Base-by-base conservation (phyloP, 1,140 invertebrate species). In the Stegodyphus mimosarum region DNA sequence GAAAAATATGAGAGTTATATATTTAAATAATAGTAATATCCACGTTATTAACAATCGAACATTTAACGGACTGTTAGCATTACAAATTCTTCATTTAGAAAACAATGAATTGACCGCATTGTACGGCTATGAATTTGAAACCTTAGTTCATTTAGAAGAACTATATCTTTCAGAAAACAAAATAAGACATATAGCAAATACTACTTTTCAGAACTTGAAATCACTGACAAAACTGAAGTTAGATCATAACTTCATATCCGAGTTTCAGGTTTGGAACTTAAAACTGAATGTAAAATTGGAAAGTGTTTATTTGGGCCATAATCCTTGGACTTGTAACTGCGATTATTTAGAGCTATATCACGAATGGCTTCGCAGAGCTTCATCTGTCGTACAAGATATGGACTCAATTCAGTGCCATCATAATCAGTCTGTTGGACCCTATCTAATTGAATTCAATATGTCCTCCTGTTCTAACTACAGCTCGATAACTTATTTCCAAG, bases 291-390 rank as follows among this genome's bases (percentile, higher is more conserved):
- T 92, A 9, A 92, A 93, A 63, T 90, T 98, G 79, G 92, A 92
- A 63, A 93, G 95, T 86, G 89, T 97, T 13, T 93, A 93, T 1
- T 91, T 98, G 9, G 94, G 94, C 0, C 93, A 94, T 76, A 98
- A 98, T 90, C 93, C 93, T 5, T 97, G 96, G 96, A 95, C 94
- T 51, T 98, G 96, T 89, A 94, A 95, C 72, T 98, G 96, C 91
- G 94, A 95, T 89, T 97, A 96, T 90, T 91, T 97, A 69, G 95
- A 96, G 90, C 94, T 95, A 80, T 92, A 97, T 79, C 95, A 95
- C 64, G 92, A 93, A 52, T 98, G 96, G 93, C 93, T 97, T 33
- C 55, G 48, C 6, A 66, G 33, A 18, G 53, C 67, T 7, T 55
- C 76, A 9, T 73, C 64, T 48, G 9, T 73, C 9, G 74, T 83